Base-by-base conservation (phyloP, 2,113 vertebrate genomes). In the Actenoides hombroni region DNA sequence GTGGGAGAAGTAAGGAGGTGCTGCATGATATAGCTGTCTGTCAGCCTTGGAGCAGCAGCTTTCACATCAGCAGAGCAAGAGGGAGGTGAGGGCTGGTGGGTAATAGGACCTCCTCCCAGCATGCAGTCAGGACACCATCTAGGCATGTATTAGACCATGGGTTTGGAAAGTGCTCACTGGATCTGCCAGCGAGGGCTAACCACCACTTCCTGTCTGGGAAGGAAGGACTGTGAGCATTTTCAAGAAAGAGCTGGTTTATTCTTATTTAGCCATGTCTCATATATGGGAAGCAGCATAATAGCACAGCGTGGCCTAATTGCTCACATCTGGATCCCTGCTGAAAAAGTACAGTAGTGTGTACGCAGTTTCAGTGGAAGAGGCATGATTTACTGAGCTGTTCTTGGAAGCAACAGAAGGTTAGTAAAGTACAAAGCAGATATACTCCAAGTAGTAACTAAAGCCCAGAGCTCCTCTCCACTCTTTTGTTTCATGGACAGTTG, bases 301-400 rank as follows among this genome's bases (percentile, higher is more conserved):
- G 75, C 68, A 70, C 68, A 79, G 44, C 29, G 2, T 87, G 88
- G 70, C 91, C 86, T 95, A 96, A 95, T 95, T 96, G 61, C 61
- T 86, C 44, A 88, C 68, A 92, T 79, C 86, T 94, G 75, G 79
- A 95, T 90, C 57, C 57, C 68, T 40, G 44, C 71, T 87, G 85
- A 56, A 84, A 95, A 77, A 2, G 48, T 95, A 44, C 81, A 69
- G 88, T 39, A 68, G 37, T 71, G 81, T 86, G 40, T 54, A 71
- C 13, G 83, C 71, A 83, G 94, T 79, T 96, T 23, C 53, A 42
- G 69, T 92, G 90, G 69, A 97, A 89, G 86, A 49, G 16, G 48
- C 65, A 37, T 60, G 93, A 93, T 95, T 96, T 97, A 76, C 88
- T 71, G 64, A 94, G 76, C 91, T 96, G 92, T 95, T 97, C 97